Conservation (phyloP, 2,888 invertebrate species). For the Atethmia centrago region DNA sequence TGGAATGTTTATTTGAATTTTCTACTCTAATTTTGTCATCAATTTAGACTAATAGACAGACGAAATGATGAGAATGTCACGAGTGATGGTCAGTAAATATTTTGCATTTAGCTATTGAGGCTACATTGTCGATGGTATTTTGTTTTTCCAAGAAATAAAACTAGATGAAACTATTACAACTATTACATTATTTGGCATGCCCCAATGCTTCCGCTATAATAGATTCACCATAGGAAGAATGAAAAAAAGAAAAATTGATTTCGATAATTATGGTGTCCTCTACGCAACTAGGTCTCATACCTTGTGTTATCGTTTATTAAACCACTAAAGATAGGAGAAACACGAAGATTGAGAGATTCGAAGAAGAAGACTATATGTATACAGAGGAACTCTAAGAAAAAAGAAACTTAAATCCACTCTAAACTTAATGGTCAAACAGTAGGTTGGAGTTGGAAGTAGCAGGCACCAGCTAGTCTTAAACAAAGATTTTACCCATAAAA, state of each 20-base stretch:
- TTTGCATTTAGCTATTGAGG: not conserved
- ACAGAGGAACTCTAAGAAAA: not conserved
- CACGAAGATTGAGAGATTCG: not conserved
- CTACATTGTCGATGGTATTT: not conserved
- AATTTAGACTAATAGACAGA: conserved; percentile 22
- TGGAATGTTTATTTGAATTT: conserved; percentile 46
- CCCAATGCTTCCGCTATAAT: no score
- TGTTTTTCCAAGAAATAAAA: not conserved
- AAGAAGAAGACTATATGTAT: not conserved
- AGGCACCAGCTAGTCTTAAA: not conserved
- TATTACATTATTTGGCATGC: no score
- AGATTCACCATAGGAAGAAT: no score
- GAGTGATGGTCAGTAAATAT: not conserved
- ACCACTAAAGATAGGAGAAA: not conserved
- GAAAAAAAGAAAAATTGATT: no score
- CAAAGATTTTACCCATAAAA: conserved; percentile 41
- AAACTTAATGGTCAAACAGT: no score
- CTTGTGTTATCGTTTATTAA: not conserved
- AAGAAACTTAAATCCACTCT: no score
- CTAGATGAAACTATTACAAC: not conserved
- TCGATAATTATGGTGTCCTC: no score
- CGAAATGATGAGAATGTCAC: conserved; percentile 25
- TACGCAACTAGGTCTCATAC: not conserved
- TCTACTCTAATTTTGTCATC: conserved; percentile 31
- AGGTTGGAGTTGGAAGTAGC: not conserved